Percentiles rank a stretch among this genome's conserved stretches.
Conservation (phyloP, 2,797 vertebrate genomes). For the Sebastes wilsoni region DNA sequence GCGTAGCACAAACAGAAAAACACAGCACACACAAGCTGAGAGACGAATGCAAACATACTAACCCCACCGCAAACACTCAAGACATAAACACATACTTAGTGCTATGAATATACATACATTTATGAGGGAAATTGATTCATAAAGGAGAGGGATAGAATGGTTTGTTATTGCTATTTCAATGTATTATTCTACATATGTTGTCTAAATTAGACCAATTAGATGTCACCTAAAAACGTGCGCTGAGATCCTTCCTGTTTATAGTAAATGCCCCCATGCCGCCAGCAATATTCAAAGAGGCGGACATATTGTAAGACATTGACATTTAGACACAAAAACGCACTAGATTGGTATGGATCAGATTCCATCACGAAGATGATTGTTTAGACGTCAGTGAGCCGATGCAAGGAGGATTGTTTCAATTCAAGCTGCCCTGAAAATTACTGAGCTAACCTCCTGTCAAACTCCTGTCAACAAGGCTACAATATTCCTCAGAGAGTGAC, state of each 20-base stretch:
- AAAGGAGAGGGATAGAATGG: background rate
- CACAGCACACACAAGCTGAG: constrained; percentile 20
- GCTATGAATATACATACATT: background rate
- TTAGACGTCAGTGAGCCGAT: background rate
- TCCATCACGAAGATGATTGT: constrained; percentile 16
- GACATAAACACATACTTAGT: constrained; percentile 14
- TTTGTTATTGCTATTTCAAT: background rate
- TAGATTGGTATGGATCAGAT: background rate
- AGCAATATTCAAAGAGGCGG: background rate
- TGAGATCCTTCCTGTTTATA: background rate
- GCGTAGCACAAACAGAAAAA: constrained; percentile 21
- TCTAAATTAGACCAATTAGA: background rate
- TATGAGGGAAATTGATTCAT: background rate
- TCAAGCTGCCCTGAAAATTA: constrained; percentile 14
- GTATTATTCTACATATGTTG: background rate
- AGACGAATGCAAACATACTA: constrained; percentile 41
- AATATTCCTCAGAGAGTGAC: constrained; percentile 14
- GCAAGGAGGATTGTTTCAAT: background rate
- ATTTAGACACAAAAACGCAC: constrained; percentile 11
- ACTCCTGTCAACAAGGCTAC: constrained; percentile 4
- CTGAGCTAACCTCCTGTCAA: constrained; percentile 26
- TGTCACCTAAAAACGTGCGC: background rate
- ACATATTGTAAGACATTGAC: background rate
- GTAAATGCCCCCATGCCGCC: background rate
- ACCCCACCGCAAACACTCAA: constrained; percentile 39